Conservation (phyloP, 2,888 invertebrate species). For the Phytoseiulus persimilis region DNA sequence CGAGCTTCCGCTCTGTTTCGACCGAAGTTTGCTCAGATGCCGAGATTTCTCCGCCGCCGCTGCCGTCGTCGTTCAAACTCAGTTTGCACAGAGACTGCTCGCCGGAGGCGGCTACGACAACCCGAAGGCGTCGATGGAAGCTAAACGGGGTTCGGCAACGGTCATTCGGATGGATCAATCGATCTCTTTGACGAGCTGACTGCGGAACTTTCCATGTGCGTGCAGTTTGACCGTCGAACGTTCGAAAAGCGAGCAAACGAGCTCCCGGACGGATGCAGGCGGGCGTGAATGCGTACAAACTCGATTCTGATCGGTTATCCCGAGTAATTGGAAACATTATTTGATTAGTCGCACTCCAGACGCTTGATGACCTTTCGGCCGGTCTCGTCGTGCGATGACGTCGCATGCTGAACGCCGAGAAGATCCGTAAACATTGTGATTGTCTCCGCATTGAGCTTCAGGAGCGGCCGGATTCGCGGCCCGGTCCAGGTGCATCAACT, state of each 20-base stretch:
- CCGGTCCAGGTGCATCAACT: too few species aligned
- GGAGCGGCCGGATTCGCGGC: too few species aligned
- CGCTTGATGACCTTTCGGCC: background rate
- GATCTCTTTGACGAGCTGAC: too few species aligned
- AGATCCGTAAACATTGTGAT: background rate
- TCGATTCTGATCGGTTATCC: background rate
- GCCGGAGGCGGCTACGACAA: too few species aligned
- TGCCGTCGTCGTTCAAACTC: background rate
- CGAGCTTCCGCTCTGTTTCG: background rate
- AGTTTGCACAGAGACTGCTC: background rate
- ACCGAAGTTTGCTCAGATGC: background rate
- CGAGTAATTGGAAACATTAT: background rate
- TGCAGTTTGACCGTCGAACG: background rate
- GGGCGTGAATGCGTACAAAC: background rate
- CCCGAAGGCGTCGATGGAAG: background rate
- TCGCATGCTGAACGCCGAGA: background rate
- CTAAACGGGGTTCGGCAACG: too few species aligned
- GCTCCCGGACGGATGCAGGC: background rate
- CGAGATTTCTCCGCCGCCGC: too few species aligned
- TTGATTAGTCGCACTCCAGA: background rate
- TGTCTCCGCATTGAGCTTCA: too few species aligned
- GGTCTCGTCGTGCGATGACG: background rate
- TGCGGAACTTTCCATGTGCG: background rate
- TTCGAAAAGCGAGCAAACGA: background rate
- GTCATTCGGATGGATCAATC: too few species aligned